phyloP scores from a whole-genome alignment of 2,113 vertebrate genomes.

The Pleuronectes platessa region DNA sequence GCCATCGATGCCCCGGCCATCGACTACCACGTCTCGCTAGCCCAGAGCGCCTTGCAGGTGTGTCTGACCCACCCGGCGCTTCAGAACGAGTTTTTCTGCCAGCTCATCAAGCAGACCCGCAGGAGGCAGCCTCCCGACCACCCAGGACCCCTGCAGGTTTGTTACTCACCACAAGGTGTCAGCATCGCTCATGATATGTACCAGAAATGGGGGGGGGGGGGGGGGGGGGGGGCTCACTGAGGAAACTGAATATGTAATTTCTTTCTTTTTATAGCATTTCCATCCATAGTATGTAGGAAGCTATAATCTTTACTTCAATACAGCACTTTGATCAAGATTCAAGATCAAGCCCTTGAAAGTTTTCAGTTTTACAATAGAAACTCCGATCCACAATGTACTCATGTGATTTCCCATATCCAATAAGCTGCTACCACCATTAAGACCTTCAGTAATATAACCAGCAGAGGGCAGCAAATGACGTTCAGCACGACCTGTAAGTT shows the following conservation, averaged over 20 bases:
- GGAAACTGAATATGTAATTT: not conserved
- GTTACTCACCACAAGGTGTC: slow-evolving; percentile 57
- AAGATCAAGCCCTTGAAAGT: not conserved
- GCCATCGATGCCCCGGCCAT: slow-evolving; percentile 95
- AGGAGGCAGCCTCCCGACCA: slow-evolving; percentile 88
- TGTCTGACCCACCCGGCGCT: slow-evolving; percentile 95
- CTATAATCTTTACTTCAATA: not conserved
- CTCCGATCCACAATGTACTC: not conserved
- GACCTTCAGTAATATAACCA: not conserved
- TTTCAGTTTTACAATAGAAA: not conserved
- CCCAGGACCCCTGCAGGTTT: slow-evolving; percentile 92
- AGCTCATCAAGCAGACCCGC: slow-evolving; percentile 96
- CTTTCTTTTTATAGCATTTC: too few species aligned
- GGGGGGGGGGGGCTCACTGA: too few species aligned
- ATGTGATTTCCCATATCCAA: not conserved
- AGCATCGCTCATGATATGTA: slow-evolving; percentile 5
- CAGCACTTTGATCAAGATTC: too few species aligned
- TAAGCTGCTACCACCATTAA: not conserved
- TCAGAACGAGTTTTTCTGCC: slow-evolving; percentile 97
- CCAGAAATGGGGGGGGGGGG: too few species aligned
- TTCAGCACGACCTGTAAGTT: not conserved
- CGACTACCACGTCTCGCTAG: slow-evolving; percentile 97
- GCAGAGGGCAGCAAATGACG: slow-evolving; percentile 22
- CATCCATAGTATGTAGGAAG: not conserved
- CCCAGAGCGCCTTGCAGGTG: slow-evolving; percentile 95